Evolutionary conservation across 2,888 invertebrate species (phyloP), one percentile per base, ranked within the genome.

Genomic region (Antitype chi): DNA sequence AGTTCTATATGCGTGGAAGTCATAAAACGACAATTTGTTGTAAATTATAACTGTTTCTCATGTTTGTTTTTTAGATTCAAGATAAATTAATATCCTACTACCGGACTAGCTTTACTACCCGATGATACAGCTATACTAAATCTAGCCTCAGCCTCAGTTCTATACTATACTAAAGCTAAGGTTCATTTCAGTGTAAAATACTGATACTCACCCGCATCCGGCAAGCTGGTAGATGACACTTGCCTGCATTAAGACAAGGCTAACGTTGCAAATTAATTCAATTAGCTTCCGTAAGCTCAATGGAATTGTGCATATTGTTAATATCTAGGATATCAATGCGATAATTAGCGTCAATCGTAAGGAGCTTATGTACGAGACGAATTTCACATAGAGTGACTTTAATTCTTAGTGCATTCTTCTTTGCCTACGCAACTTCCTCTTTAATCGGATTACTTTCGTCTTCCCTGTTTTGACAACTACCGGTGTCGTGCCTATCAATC

Each of bases 261-360:
- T 71, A 55, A 55, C 28, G 43, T 13, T 59, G 32, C 25, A 62
- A 71, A 77, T 70, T 59, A 69, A 79, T 72, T 62, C 38, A 62
- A 49, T 71, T 62, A 80, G 60, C n/a, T 62, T 28, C 77, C 17
- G 23, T 71, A 55, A 70, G 71, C 71, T 62, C 60, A 38, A 32
- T 38, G 17, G 53, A 57, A 59, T 64, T 67, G 60, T 17, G 53
- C 49, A 49, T 2, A 47, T 53, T 55, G 17, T 52, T 23, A 78
- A 71, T 57, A 17, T 64, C 20, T 55, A 38, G 15, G 32, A 55
- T 53, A 60, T n/a, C 43, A 57, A 32, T 52, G 7, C 25, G 23
- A 62, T 63, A 60, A 70, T 43, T 60, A 17, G 11, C 43, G 6
- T 59, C 55, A 20, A 68, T 28, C n/a, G 1, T 32, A 49, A 68